Percentiles rank a stretch among this genome's conserved stretches.
Evolutionary conservation across 1,140 invertebrate genomes (phyloP).

Genomic region (Bombus difficillimus): DNA sequence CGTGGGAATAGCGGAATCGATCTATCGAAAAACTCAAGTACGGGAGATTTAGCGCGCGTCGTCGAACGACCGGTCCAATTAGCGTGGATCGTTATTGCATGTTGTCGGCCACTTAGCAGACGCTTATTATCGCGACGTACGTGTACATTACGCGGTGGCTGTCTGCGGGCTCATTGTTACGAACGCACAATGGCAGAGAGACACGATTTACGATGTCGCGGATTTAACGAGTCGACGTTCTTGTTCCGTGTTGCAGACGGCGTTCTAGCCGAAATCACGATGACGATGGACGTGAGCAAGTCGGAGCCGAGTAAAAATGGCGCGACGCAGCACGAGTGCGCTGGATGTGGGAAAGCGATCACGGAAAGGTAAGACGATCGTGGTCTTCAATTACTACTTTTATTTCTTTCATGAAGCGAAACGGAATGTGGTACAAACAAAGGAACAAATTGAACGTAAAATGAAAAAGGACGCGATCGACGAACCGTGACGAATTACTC

Average conservation of each 20-base stretch:
- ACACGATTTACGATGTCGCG: slow-evolving; percentile 32
- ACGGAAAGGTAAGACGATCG: slow-evolving; percentile 86
- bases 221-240: slow-evolving; percentile 30
- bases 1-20: neutral
- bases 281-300: slow-evolving; percentile 89
- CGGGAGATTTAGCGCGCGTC: slow-evolving; percentile 34
- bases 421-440: accelerated
- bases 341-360: slow-evolving; percentile 93
- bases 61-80: slow-evolving; percentile 62
- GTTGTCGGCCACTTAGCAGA: slow-evolving; percentile 66
- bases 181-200: slow-evolving; percentile 10
- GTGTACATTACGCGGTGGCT: slow-evolving; percentile 39
- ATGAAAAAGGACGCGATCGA: neutral
- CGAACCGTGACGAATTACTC: neutral
- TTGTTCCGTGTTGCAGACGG: slow-evolving; percentile 75
- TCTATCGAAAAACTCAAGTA: neutral
- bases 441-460: neutral
- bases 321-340: slow-evolving; percentile 88
- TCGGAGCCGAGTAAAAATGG: slow-evolving; percentile 85
- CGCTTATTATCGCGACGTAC: slow-evolving; percentile 52
- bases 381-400: neutral
- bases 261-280: slow-evolving; percentile 83
- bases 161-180: slow-evolving; percentile 21
- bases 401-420: too few species aligned
- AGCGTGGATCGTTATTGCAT: slow-evolving; percentile 66